These are phyloP conservation scores for Bothrops jararaca DNA, from an alignment of 2,113 vertebrate genomes.

Conservation along the genomic window DNA sequence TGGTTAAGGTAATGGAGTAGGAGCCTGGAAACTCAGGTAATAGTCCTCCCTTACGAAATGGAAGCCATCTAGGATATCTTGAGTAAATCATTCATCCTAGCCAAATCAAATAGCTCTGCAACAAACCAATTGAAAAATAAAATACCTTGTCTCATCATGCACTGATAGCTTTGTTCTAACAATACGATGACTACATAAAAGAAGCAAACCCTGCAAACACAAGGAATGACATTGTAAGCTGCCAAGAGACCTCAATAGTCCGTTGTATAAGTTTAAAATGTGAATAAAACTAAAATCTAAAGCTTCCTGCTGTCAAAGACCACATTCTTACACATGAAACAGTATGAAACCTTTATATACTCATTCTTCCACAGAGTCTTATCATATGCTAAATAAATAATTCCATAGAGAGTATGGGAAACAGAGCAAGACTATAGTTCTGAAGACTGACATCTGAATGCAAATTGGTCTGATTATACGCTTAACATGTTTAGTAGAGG, in stretches of 20 bases:
- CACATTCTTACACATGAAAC: neutral
- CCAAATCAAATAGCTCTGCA: neutral
- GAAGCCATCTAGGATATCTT: neutral
- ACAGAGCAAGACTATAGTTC: neutral
- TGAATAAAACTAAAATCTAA: neutral
- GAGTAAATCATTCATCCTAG: neutral
- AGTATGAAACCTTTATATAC: neutral
- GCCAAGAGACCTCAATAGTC: neutral
- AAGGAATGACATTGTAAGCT: neutral
- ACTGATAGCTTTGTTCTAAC: neutral
- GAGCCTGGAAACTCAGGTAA: neutral
- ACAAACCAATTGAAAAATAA: neutral
- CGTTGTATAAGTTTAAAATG: neutral
- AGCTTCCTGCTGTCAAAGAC: neutral
- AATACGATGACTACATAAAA: neutral
- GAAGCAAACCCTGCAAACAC: neutral
- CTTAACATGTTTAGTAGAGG: neutral
- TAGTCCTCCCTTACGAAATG: neutral
- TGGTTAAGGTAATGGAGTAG: neutral
- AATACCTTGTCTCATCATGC: neutral
- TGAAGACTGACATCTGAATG: neutral
- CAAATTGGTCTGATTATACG: neutral
- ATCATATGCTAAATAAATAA: neutral
- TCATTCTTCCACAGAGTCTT: neutral
- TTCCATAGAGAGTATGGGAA: neutral